Evolutionary conservation across 2,113 vertebrate species (phyloP).

Genomic region (Propithecus coquereli): DNA sequence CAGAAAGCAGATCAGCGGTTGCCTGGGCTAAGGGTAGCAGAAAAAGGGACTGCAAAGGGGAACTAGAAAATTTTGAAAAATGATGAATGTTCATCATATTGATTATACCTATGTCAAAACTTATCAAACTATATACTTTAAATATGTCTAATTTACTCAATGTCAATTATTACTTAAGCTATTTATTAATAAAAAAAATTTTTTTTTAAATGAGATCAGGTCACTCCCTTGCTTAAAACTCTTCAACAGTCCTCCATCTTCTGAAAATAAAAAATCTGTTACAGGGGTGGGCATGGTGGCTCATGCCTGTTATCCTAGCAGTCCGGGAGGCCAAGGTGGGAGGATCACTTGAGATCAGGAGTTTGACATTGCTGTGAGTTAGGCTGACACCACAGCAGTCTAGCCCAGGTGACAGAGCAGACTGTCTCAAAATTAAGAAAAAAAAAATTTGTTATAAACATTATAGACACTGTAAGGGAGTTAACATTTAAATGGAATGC

Average conservation of each 20-base stretch:
- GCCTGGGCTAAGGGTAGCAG: background rate
- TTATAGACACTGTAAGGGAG: background rate
- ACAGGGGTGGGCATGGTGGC: no score
- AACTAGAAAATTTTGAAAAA: background rate
- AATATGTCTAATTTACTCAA: background rate
- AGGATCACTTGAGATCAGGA: no score
- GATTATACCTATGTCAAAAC: background rate
- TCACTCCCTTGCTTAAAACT: conserved; percentile 1
- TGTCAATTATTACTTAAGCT: background rate
- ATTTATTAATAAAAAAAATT: background rate
- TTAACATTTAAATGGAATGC: conserved; percentile 32
- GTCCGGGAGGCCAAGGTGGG: no score
- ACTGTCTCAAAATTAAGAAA: no score
- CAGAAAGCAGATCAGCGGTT: background rate
- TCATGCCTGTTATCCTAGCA: no score
- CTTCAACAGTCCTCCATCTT: background rate
- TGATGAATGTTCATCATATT: background rate
- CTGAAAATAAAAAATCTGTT: background rate
- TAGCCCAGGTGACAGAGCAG: no score
- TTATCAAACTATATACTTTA: background rate
- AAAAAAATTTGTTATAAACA: background rate
- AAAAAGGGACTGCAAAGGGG: background rate
- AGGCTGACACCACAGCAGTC: no score
- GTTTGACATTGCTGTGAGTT: no score
- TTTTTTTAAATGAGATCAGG: background rate